Percentiles rank a stretch among this genome's conserved stretches.
Conservation (phyloP, 2,797 vertebrate genomes). For the Gadopsis marmoratus region DNA sequence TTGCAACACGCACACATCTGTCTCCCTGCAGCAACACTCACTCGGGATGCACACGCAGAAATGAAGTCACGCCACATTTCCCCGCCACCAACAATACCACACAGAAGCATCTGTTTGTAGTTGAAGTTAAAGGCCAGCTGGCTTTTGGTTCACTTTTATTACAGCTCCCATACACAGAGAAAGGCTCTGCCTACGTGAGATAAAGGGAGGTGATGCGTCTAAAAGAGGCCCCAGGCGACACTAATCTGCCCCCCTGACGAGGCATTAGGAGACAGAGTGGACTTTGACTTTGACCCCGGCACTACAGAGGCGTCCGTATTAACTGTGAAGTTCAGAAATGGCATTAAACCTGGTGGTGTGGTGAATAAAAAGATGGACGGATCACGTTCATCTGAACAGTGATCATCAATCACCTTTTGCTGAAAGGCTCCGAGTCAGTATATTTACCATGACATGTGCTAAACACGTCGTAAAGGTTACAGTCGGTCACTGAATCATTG, state of each 20-base stretch:
- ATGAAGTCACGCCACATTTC: slow-evolving; percentile 39
- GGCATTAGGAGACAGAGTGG: slow-evolving; percentile 36
- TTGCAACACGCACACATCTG: slow-evolving; percentile 42
- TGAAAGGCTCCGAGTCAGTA: not conserved
- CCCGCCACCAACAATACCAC: not conserved
- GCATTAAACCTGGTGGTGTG: not conserved
- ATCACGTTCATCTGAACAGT: not conserved
- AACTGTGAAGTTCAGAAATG: slow-evolving; percentile 1
- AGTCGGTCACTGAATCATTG: too few relatives aligned
- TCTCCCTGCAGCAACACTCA: slow-evolving; percentile 14
- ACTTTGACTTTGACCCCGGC: slow-evolving; percentile 43
- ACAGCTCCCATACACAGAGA: not conserved
- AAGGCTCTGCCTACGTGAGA: slow-evolving; percentile 2
- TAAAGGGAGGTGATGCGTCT: not conserved
- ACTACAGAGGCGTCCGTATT: not conserved
- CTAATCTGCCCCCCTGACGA: slow-evolving; percentile 50
- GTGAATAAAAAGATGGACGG: not conserved
- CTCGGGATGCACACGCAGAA: slow-evolving; percentile 13
- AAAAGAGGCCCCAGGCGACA: slow-evolving; percentile 30
- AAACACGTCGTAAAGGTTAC: not conserved
- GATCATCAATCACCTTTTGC: not conserved
- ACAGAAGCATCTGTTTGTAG: slow-evolving; percentile 25
- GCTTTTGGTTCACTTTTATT: slow-evolving; percentile 23
- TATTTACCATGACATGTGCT: not conserved
- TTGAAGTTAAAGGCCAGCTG: slow-evolving; percentile 29